Percentiles rank a stretch among this genome's conserved stretches.
Conservation (phyloP, 2,888 invertebrate genomes). For the Brachylomia viminalis region DNA sequence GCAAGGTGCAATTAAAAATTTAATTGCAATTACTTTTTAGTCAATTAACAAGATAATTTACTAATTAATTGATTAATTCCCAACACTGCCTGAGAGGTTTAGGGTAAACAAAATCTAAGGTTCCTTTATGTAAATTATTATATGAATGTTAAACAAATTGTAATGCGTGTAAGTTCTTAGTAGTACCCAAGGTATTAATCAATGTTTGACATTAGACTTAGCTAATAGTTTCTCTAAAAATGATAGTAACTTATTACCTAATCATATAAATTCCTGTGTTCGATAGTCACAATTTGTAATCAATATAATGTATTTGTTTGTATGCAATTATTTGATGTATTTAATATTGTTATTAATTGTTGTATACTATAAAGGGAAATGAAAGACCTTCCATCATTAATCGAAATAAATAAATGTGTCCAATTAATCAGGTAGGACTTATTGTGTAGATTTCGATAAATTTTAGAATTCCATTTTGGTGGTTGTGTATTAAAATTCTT, state of each 20-base stretch:
- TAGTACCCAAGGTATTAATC: conserved; percentile 44
- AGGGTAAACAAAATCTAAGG: background rate
- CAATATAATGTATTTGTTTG: background rate
- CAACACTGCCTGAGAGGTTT: too few relatives aligned
- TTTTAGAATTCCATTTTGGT: conserved; percentile 22
- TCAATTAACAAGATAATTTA: too few relatives aligned
- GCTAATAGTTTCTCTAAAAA: conserved; percentile 25
- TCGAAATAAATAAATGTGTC: conserved; percentile 27
- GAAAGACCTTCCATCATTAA: background rate
- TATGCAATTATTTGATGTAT: conserved; percentile 23
- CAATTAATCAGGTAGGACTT: conserved; percentile 35
- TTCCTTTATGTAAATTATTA: conserved; percentile 30
- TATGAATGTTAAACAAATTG: conserved; percentile 42
- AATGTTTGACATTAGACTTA: conserved; percentile 43
- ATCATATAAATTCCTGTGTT: conserved; percentile 10
- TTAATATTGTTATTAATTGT: conserved; percentile 29
- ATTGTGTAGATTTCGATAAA: conserved; percentile 25
- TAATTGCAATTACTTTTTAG: too few relatives aligned
- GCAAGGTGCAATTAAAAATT: too few relatives aligned
- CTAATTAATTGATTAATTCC: too few relatives aligned
- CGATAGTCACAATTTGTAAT: conserved; percentile 32
- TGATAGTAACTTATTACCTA: background rate
- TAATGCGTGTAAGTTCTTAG: conserved; percentile 17
- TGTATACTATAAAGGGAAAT: background rate
- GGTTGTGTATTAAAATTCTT: conserved; percentile 32